These are phyloP conservation scores for Cricetomys ansorgei DNA, from an alignment of 2,113 vertebrate species.

Conservation along the genomic window DNA sequence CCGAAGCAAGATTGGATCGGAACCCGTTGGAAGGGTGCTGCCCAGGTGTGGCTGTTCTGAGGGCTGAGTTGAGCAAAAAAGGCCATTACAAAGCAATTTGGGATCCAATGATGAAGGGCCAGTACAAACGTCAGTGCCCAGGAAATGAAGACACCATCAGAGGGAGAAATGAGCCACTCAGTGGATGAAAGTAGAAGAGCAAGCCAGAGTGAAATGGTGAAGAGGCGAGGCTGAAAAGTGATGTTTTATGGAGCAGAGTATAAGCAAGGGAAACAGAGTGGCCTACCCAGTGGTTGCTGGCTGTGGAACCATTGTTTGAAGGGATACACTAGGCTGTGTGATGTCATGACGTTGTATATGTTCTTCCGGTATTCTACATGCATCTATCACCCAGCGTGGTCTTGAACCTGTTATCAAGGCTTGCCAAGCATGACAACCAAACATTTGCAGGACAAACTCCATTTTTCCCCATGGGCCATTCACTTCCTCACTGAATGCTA, in stretches of 20 bases:
- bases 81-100: background rate
- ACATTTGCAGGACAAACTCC: background rate
- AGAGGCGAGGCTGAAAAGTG: background rate
- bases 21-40: background rate
- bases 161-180: background rate
- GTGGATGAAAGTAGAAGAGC: background rate
- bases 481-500: background rate
- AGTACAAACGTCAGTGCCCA: background rate
- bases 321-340: background rate
- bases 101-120: background rate
- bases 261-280: no score
- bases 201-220: background rate
- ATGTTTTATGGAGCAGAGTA: background rate
- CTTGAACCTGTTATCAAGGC: background rate
- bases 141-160: background rate
- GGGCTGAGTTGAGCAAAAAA: background rate
- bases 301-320: background rate
- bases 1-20: background rate
- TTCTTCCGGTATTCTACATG: background rate
- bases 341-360: background rate
- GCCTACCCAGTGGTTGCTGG: background rate
- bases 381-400: background rate
- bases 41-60: background rate
- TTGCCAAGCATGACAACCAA: background rate
- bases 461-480: background rate